Percentiles rank a stretch among this genome's conserved stretches.
These are phyloP conservation scores for Calcarius lapponicus DNA, from an alignment of 2,797 vertebrate species.

Conservation along the genomic window DNA sequence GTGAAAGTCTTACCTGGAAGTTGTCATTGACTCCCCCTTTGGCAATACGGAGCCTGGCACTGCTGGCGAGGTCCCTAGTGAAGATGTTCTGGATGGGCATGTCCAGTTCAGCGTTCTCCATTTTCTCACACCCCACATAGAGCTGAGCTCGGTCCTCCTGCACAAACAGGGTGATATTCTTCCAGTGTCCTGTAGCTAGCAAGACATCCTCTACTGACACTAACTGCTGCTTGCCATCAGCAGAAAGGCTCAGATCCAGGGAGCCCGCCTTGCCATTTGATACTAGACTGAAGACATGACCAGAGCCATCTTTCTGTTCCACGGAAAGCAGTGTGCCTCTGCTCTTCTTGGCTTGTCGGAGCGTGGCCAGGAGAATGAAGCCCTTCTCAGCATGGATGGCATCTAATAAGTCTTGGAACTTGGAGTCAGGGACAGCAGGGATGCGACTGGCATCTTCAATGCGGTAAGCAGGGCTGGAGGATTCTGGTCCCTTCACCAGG, in stretches of 20 bases:
- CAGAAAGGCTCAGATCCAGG: constrained; percentile 89
- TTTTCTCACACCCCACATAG: constrained; percentile 92
- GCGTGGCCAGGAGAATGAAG: constrained; percentile 90
- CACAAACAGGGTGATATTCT: constrained; percentile 94
- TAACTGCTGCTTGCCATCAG: constrained; percentile 83
- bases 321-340: constrained; percentile 88
- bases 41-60: constrained; percentile 86
- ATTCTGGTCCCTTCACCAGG: constrained; percentile 89
- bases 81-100: constrained; percentile 90
- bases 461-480: constrained; percentile 92
- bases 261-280: constrained; percentile 93
- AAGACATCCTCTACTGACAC: constrained; percentile 90
- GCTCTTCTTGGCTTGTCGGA: constrained; percentile 90
- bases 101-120: constrained; percentile 89
- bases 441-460: constrained; percentile 91
- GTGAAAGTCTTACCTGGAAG: constrained; percentile 86
- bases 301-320: constrained; percentile 87
- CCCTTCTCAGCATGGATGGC: constrained; percentile 91
- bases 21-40: constrained; percentile 90
- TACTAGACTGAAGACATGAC: constrained; percentile 90
- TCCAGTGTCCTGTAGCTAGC: constrained; percentile 92
- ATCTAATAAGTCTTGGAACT: constrained; percentile 94
- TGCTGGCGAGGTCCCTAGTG: constrained; percentile 83
- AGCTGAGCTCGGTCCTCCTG: constrained; percentile 93
- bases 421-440: constrained; percentile 85